Percentiles rank a stretch among this genome's conserved stretches.
Evolutionary conservation across 1,140 invertebrate species (phyloP).

Genomic region (Pachyrhynchus sulphureomaculatus): DNA sequence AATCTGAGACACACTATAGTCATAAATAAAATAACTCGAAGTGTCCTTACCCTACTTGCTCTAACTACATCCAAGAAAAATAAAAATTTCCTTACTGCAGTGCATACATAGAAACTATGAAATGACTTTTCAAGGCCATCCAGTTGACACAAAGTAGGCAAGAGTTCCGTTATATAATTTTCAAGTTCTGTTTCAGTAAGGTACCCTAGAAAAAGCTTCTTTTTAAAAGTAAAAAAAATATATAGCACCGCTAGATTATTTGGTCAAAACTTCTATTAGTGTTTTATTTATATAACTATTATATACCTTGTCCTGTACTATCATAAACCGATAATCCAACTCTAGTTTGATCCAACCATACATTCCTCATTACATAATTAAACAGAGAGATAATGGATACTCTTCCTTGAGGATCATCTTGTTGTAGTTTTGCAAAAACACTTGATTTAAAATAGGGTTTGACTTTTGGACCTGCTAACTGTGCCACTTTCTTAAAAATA

Average conservation of each 20-base stretch:
- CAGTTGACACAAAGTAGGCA: conserved; percentile 86
- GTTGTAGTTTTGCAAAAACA: conserved; percentile 84
- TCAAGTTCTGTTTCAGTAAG: conserved; percentile 89
- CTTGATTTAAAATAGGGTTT: conserved; percentile 79
- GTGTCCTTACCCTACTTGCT: conserved; percentile 71
- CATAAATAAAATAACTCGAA: background rate
- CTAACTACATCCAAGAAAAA: conserved; percentile 91
- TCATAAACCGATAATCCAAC: conserved; percentile 93
- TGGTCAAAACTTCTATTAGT: too few relatives aligned
- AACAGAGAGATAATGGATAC: conserved; percentile 84
- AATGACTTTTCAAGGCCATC: conserved; percentile 91
- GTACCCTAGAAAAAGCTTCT: conserved; percentile 58
- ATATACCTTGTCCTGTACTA: conserved; percentile 80
- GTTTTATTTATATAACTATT: too few relatives aligned
- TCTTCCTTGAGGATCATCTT: conserved; percentile 78
- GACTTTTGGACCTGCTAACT: conserved; percentile 61
- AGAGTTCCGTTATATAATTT: conserved; percentile 91
- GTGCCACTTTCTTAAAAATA: conserved; percentile 71
- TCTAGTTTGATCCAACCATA: conserved; percentile 91
- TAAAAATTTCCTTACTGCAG: conserved; percentile 91
- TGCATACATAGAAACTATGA: conserved; percentile 95
- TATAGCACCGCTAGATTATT: background rate
- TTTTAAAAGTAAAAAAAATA: background rate
- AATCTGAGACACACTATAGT: too few relatives aligned
- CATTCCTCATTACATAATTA: conserved; percentile 93